A percentile compares a stretch with the other conserved stretches of the same genome.
Evolutionary conservation across 2,888 invertebrate species (phyloP).

Genomic region (Trichopoda pennipes): DNA sequence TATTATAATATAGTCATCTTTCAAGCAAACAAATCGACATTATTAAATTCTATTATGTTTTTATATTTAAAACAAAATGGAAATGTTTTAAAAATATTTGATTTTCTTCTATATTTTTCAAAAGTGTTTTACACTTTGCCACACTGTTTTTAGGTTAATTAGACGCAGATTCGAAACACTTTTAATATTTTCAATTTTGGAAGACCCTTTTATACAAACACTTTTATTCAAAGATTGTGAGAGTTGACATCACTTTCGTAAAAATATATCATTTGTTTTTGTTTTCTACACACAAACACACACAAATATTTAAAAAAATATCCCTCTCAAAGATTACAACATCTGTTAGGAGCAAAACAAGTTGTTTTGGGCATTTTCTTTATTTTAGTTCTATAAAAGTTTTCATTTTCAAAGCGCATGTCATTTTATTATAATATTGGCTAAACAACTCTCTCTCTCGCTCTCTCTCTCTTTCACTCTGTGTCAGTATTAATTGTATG

Average conservation of each 20-base stretch:
- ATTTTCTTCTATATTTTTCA: too few relatives aligned
- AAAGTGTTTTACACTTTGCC: too few relatives aligned
- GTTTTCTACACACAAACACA: neutral
- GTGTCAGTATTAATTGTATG: neutral
- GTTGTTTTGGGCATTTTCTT: neutral
- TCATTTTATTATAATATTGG: neutral
- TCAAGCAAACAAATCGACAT: too few relatives aligned
- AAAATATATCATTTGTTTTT: neutral
- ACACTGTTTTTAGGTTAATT: too few relatives aligned
- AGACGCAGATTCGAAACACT: too few relatives aligned
- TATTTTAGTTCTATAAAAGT: constrained; percentile 23
- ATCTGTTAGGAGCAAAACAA: constrained; percentile 9
- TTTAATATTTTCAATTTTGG: too few relatives aligned
- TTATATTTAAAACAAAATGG: too few relatives aligned
- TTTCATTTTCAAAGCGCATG: constrained; percentile 44
- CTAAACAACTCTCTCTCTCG: neutral
- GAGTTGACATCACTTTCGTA: neutral
- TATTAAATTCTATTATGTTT: too few relatives aligned
- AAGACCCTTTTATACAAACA: neutral
- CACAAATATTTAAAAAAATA: neutral
- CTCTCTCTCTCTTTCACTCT: neutral
- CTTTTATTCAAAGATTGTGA: neutral
- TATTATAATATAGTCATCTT: too few relatives aligned
- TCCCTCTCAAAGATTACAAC: constrained; percentile 14
- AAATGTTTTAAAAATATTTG: too few relatives aligned